Base-by-base conservation (phyloP, 2,113 vertebrate genomes). In the Amphiprion percula region DNA sequence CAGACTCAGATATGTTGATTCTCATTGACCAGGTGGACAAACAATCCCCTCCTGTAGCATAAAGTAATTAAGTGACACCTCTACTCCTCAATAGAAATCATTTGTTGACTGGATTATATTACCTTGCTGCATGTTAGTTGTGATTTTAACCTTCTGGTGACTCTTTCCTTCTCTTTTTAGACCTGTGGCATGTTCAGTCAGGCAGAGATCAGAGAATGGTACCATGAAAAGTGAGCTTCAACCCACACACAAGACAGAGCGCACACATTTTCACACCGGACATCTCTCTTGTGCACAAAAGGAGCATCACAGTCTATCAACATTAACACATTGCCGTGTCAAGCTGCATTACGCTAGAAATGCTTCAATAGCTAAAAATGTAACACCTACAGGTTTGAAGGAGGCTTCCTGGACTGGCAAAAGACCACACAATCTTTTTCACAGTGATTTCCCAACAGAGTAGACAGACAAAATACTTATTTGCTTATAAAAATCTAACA, bases 221-320 rank as follows among this genome's bases (percentile, higher is more conserved):
- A 17, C 17, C 19, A 8, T 37, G 58, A 44, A 80, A 64, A 64
- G 61, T 60, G 64, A 75, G 44, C 50, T 67, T 26, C 26, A 41
- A 24, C 24, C 56, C 37, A 8, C 33, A 56, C n/a, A 26, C 24
- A 39, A 53, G 47, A 41, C 66, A n/a, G 41, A 53, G 47, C 67
- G 26, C 52, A 62, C 71, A 56, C 54, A 71, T 50, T 24, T 68
- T 79, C 80, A 79, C 75, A 83, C 73, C 78, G 70, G 54, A 84
- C 80, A 84, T 53, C 67, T 52, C 75, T 68, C 71, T 21, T 63
- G 30, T 54, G 50, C 61, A 15, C 26, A 23, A 64, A 21, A 49
- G 37, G 15, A 80, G 55, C 70, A 61, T 87, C 81, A 75, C 49
- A 70, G 21, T 68, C 82, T 19, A 64, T 82, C 77, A 83, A 23